Conservation (phyloP, 2,797 vertebrate genomes). For the Serranus cabrilla region DNA sequence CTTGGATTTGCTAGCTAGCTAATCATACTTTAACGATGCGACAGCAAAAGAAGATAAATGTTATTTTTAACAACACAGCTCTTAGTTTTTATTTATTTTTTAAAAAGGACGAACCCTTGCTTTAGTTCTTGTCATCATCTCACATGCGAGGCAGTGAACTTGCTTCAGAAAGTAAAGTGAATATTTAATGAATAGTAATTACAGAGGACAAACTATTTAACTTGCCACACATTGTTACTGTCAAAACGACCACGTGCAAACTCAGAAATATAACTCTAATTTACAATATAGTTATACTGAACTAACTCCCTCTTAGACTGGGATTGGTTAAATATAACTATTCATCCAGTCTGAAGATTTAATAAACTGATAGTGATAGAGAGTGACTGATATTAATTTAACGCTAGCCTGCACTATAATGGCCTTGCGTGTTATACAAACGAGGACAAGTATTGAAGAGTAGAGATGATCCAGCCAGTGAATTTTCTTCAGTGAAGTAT, state of each 20-base stretch:
- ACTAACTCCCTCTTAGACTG: not conserved
- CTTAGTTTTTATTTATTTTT: not conserved
- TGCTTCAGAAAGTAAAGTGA: conserved; percentile 24
- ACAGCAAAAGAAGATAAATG: not conserved
- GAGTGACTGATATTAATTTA: not conserved
- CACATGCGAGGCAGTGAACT: not conserved
- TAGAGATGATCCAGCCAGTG: not conserved
- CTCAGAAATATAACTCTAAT: not conserved
- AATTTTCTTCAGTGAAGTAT: not conserved
- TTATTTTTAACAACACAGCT: not conserved
- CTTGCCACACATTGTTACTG: not conserved
- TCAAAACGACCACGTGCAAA: not conserved
- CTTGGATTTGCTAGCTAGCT: conserved; percentile 11
- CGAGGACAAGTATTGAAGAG: not conserved
- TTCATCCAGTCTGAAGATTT: not conserved
- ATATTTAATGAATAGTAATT: conserved; percentile 40
- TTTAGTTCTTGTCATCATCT: not conserved
- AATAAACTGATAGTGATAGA: not conserved
- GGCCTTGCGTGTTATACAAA: not conserved
- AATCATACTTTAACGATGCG: conserved; percentile 8
- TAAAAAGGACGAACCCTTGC: not conserved
- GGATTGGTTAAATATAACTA: not conserved
- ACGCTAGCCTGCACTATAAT: not conserved
- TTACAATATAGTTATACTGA: no score
- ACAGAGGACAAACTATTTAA: conserved; percentile 5